phyloP scores from a whole-genome alignment of 2,888 invertebrate species.

The Heliconius ismenius region DNA sequence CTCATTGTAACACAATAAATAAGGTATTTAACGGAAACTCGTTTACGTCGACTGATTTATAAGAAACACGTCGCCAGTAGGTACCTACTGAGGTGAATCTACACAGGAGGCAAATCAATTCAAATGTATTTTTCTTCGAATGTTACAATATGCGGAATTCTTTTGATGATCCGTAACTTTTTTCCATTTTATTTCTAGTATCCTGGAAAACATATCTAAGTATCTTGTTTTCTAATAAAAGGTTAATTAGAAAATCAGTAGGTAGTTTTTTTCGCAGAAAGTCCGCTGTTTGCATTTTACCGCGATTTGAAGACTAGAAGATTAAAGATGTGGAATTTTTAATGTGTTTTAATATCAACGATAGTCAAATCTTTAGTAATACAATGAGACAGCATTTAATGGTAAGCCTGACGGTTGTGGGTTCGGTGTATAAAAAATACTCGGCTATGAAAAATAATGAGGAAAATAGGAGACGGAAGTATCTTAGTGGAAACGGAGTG shows the following conservation, averaged over 20 bases:
- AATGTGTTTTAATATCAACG: too few relatives aligned
- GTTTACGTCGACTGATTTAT: constrained; percentile 43
- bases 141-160: neutral
- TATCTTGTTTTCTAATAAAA: constrained; percentile 1
- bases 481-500: too few relatives aligned
- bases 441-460: too few relatives aligned
- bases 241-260: neutral
- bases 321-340: neutral
- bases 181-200: neutral
- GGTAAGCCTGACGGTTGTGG: too few relatives aligned
- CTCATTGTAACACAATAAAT: constrained; percentile 38
- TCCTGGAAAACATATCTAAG: neutral
- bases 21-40: constrained; percentile 49
- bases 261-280: neutral
- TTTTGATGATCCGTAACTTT: neutral
- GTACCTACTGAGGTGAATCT: constrained; percentile 15
- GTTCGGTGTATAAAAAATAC: too few relatives aligned
- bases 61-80: constrained; percentile 15
- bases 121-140: neutral
- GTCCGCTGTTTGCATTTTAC: neutral
- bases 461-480: neutral
- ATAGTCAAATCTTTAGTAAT: too few relatives aligned
- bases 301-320: neutral
- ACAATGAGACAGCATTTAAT: too few relatives aligned
- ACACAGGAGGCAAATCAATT: constrained; percentile 31